Percentiles rank a stretch among this genome's conserved stretches.
Evolutionary conservation across 2,797 vertebrate genomes (phyloP).

Genomic region (Capromys pilorides): DNA sequence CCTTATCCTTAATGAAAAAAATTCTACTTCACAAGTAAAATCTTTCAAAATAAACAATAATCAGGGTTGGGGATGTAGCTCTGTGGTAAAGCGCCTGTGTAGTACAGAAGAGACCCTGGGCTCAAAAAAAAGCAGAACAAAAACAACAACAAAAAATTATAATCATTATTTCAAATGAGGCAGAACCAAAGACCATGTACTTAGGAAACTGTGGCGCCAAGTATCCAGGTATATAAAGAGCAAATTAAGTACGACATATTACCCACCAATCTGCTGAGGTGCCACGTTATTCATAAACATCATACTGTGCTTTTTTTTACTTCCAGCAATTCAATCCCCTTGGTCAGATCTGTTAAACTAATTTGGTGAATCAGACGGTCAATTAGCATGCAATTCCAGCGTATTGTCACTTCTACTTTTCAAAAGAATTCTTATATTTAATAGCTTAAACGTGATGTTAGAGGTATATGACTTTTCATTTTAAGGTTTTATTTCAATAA

Average conservation of each 20-base stretch:
- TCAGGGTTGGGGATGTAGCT: background rate
- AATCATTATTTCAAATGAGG: conserved; percentile 44
- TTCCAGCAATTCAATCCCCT: conserved; percentile 48
- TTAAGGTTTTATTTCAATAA: conserved; percentile 67
- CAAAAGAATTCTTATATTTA: conserved; percentile 56
- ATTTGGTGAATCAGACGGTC: conserved; percentile 33
- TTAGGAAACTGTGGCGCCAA: conserved; percentile 4
- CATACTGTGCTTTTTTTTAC: conserved; percentile 26
- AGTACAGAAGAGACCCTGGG: background rate
- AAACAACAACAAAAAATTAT: background rate
- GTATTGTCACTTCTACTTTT: conserved; percentile 52
- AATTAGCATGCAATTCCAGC: conserved; percentile 51
- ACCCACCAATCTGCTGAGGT: conserved; percentile 19
- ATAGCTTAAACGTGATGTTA: conserved; percentile 55
- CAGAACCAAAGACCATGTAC: conserved; percentile 35
- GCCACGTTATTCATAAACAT: background rate
- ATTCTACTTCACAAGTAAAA: conserved; percentile 62
- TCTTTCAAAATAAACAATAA: conserved; percentile 72
- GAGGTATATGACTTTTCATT: background rate
- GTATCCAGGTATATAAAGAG: conserved; percentile 32
- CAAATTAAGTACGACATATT: conserved; percentile 20
- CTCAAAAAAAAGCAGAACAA: background rate
- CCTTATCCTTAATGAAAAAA: conserved; percentile 47
- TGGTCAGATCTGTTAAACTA: conserved; percentile 42
- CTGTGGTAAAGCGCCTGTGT: background rate